These are phyloP conservation scores for Platygyra sinensis DNA, from an alignment of 64 coral and sea anemone species.

Conservation along the genomic window DNA sequence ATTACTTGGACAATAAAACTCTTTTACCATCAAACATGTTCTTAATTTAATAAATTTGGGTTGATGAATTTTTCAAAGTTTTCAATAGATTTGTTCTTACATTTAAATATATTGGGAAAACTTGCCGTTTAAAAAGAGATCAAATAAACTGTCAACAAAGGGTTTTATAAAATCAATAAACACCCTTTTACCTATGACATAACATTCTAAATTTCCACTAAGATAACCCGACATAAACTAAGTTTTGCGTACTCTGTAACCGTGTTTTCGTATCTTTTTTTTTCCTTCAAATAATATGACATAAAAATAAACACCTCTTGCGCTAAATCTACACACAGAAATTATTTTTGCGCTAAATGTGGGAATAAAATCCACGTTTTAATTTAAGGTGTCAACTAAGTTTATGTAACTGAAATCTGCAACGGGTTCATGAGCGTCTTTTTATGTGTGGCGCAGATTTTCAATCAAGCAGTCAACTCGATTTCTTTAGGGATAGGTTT, in stretches of 20 bases:
- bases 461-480: background rate
- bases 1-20: too few relatives aligned
- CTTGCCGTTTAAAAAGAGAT: too few relatives aligned
- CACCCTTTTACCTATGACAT: too few relatives aligned
- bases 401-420: background rate
- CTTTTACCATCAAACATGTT: too few relatives aligned
- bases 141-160: too few relatives aligned
- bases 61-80: too few relatives aligned
- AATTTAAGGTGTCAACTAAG: background rate
- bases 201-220: too few relatives aligned
- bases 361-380: background rate
- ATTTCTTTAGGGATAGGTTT: conserved; percentile 50
- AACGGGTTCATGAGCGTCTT: background rate
- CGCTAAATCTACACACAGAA: background rate
- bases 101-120: too few relatives aligned
- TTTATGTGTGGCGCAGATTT: background rate
- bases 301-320: background rate
- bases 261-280: background rate
- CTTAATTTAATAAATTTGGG: too few relatives aligned
- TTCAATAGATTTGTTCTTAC: too few relatives aligned
- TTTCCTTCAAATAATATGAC: background rate
- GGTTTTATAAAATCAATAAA: too few relatives aligned
- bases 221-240: too few relatives aligned
- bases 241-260: background rate
- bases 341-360: background rate